Conservation (phyloP, 2,888 invertebrate species). For the Drosophila prolongata region DNA sequence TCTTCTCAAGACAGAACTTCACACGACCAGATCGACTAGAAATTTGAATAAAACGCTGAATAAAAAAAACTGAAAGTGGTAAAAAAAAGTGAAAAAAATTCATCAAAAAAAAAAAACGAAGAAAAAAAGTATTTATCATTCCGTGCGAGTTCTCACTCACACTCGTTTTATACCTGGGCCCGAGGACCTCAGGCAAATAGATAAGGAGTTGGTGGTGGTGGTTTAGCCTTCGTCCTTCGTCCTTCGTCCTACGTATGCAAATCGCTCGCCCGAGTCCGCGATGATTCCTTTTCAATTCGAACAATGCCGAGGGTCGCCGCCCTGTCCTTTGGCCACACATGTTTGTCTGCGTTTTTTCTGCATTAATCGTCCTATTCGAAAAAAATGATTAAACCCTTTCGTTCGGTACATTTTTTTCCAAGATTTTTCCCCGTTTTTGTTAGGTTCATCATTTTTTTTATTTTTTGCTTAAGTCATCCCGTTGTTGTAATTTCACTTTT, state of each 20-base stretch:
- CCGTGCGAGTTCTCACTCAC: slow-evolving; percentile 50
- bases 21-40: slow-evolving; percentile 63
- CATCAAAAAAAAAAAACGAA: slow-evolving; percentile 64
- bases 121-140: slow-evolving; percentile 76
- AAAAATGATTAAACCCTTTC: slow-evolving; percentile 81
- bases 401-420: slow-evolving; percentile 56
- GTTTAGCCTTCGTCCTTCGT: slow-evolving; percentile 52
- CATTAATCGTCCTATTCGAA: slow-evolving; percentile 69
- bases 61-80: slow-evolving; percentile 77
- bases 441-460: slow-evolving; percentile 50
- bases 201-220: slow-evolving; percentile 68
- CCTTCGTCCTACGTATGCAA: slow-evolving; percentile 77
- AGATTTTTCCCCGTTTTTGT: slow-evolving; percentile 75
- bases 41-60: slow-evolving; percentile 71
- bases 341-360: slow-evolving; percentile 70
- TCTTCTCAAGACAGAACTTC: slow-evolving; percentile 59
- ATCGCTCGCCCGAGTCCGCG: slow-evolving; percentile 61
- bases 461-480: slow-evolving; percentile 56
- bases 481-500: slow-evolving; percentile 77
- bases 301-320: slow-evolving; percentile 71
- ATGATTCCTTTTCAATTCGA: slow-evolving; percentile 74
- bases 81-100: slow-evolving; percentile 78
- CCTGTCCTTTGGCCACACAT: slow-evolving; percentile 71
- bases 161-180: slow-evolving; percentile 64
- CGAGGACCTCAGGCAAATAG: slow-evolving; percentile 68